Conservation (phyloP, 2,113 vertebrate species). For the Pachycephala philippinensis region DNA sequence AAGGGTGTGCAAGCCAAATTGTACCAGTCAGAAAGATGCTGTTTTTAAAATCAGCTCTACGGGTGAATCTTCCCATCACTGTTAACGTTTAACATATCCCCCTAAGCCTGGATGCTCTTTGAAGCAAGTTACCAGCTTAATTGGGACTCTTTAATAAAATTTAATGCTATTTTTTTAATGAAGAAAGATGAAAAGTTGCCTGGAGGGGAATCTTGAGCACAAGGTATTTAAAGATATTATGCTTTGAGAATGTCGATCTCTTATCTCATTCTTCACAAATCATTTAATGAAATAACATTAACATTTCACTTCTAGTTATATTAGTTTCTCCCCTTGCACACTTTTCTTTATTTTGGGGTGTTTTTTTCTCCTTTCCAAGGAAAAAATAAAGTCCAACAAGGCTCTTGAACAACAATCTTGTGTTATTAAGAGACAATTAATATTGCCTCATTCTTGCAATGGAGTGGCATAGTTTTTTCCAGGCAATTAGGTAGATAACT, state of each 20-base stretch:
- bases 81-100: conserved; percentile 43
- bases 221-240: conserved; percentile 74
- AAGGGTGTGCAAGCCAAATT: conserved; percentile 28
- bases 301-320: conserved; percentile 60
- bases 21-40: conserved; percentile 25
- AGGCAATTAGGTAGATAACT: conserved; percentile 42
- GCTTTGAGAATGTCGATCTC: conserved; percentile 64
- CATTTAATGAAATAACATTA: conserved; percentile 72
- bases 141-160: conserved; percentile 70
- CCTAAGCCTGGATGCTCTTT: conserved; percentile 62
- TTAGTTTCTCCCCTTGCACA: background rate
- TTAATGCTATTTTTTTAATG: conserved; percentile 65
- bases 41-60: conserved; percentile 4
- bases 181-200: conserved; percentile 70
- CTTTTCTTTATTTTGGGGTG: background rate
- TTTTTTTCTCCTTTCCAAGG: background rate
- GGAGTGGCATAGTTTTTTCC: background rate
- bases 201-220: conserved; percentile 54
- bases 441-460: conserved; percentile 42
- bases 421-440: conserved; percentile 18
- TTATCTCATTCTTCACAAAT: conserved; percentile 66
- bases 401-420: background rate
- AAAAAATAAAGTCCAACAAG: conserved; percentile 23
- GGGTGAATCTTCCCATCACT: conserved; percentile 22
- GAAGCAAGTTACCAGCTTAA: conserved; percentile 66